A percentile compares a stretch with the other conserved stretches of the same genome.
Conservation (phyloP, 2,797 vertebrate species). For the Parotocinclus haroldoi region DNA sequence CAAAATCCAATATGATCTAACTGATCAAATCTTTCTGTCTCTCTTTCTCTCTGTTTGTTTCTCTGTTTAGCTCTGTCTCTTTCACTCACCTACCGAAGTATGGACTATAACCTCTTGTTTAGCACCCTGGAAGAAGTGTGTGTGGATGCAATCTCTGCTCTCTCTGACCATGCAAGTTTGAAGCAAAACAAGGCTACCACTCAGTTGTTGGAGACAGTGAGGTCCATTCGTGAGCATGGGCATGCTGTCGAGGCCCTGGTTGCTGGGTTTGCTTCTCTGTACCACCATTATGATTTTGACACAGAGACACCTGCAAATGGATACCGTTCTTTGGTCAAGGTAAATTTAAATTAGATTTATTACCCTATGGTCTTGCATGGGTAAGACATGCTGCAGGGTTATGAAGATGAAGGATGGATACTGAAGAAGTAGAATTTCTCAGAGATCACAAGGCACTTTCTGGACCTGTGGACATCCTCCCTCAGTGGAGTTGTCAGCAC, state of each 20-base stretch:
- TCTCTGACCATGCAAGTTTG: constrained; percentile 42
- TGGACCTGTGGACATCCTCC: too few species aligned
- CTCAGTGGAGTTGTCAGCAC: too few species aligned
- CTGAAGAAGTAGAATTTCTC: too few species aligned
- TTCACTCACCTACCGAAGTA: constrained; percentile 49
- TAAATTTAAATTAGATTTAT: constrained; percentile 36
- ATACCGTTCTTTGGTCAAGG: constrained; percentile 75
- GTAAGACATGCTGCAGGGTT: too few species aligned
- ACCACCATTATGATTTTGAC: constrained; percentile 73
- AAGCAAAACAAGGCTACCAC: constrained; percentile 42
- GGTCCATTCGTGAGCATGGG: constrained; percentile 63
- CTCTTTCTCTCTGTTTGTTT: not conserved
- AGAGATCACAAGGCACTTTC: too few species aligned
- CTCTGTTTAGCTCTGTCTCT: constrained; percentile 3
- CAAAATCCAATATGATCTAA: not conserved
- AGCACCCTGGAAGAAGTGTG: constrained; percentile 60
- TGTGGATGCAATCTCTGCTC: constrained; percentile 54
- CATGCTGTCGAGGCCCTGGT: constrained; percentile 61
- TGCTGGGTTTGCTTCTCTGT: constrained; percentile 59
- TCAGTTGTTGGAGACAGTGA: constrained; percentile 59
- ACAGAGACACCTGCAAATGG: constrained; percentile 69
- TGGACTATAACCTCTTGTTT: constrained; percentile 66
- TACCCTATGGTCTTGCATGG: not conserved
- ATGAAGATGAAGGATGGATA: too few species aligned
- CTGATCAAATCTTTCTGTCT: not conserved